Conservation (phyloP, 1,140 invertebrate genomes). For the Drosophila paulistorum region DNA sequence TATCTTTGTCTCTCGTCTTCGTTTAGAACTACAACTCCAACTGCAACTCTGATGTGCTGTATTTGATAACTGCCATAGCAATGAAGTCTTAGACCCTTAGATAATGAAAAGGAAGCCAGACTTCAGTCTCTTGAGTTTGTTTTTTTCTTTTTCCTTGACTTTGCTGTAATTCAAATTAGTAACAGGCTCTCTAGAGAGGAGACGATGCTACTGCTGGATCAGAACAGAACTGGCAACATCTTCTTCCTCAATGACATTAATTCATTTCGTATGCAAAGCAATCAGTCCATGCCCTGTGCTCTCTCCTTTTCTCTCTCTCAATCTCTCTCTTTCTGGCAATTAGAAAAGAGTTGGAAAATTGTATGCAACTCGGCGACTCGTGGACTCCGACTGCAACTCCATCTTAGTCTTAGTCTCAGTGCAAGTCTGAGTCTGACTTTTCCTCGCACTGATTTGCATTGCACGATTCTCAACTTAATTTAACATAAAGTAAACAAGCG, state of each 20-base stretch:
- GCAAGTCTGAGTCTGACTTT: conserved; percentile 45
- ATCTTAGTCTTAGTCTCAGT: conserved; percentile 26
- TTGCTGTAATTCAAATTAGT: conserved; percentile 72
- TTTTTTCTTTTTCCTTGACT: background rate
- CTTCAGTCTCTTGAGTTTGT: conserved; percentile 25
- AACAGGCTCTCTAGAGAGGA: conserved; percentile 30
- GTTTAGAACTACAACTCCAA: conserved; percentile 22
- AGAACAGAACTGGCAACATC: conserved; percentile 63
- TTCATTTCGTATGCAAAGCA: conserved; percentile 81
- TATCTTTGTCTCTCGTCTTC: background rate
- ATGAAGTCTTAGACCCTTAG: conserved; percentile 71
- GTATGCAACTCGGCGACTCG: conserved; percentile 59
- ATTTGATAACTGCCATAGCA: conserved; percentile 75
- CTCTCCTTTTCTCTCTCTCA: conserved; percentile 20
- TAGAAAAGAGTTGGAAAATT: conserved; percentile 81
- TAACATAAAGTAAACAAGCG: conserved; percentile 83
- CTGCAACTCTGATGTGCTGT: conserved; percentile 60
- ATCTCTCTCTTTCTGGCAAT: conserved; percentile 61
- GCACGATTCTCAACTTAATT: conserved; percentile 83
- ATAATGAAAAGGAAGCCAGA: conserved; percentile 72
- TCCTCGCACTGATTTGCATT: conserved; percentile 81
- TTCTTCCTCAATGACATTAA: conserved; percentile 81
- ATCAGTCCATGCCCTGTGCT: conserved; percentile 55
- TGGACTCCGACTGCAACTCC: conserved; percentile 28
- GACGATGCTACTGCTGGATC: conserved; percentile 43